These are phyloP conservation scores for Danio tinwini DNA, from an alignment of 2,797 vertebrate genomes.

Conservation along the genomic window DNA sequence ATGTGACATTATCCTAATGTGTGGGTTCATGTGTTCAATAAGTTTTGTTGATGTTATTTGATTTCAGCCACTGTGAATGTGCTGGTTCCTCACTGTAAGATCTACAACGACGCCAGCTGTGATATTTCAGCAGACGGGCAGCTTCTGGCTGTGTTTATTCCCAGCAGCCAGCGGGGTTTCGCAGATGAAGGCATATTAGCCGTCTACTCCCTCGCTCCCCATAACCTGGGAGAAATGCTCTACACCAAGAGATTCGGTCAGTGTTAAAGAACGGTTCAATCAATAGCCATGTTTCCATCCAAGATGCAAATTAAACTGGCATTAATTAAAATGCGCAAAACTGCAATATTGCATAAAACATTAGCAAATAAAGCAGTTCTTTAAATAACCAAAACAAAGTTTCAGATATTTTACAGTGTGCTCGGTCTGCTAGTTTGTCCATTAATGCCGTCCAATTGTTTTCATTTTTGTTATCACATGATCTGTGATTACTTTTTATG, in stretches of 20 bases:
- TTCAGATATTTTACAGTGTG: too few relatives aligned
- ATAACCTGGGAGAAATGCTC: slow-evolving; percentile 98
- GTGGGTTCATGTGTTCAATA: neutral
- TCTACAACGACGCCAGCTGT: slow-evolving; percentile 98
- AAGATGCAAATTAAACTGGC: too few relatives aligned
- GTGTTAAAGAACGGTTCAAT: slow-evolving; percentile 33
- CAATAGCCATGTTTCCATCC: neutral
- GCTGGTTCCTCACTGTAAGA: slow-evolving; percentile 98
- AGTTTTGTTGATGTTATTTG: neutral
- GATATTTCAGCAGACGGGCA: slow-evolving; percentile 98
- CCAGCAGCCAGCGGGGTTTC: slow-evolving; percentile 96
- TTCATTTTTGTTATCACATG: too few relatives aligned
- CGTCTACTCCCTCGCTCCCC: slow-evolving; percentile 95
- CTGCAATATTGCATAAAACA: too few relatives aligned
- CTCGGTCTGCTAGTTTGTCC: too few relatives aligned
- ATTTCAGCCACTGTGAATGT: slow-evolving; percentile 91
- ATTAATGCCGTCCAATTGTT: too few relatives aligned
- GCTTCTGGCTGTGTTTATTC: slow-evolving; percentile 96
- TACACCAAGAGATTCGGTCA: slow-evolving; percentile 98
- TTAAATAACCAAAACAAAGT: too few relatives aligned
- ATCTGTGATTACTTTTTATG: too few relatives aligned
- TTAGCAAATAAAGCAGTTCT: too few relatives aligned
- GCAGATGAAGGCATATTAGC: slow-evolving; percentile 97
- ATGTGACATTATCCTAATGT: neutral
- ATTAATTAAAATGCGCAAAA: too few relatives aligned